Evolutionary conservation across 2,797 vertebrate species (phyloP).

Genomic region (Tragopan temminckii): DNA sequence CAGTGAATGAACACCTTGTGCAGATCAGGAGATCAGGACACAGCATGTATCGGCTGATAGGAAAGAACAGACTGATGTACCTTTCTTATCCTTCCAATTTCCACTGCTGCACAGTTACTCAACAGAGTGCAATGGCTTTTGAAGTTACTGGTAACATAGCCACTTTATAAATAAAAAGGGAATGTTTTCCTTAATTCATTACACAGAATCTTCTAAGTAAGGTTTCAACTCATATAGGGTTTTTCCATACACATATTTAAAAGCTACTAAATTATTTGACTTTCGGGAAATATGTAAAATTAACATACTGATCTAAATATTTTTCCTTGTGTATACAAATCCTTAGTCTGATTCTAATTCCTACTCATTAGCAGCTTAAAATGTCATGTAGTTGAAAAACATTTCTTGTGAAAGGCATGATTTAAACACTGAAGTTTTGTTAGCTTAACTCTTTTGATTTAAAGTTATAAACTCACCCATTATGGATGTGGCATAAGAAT

Average conservation of each 20-base stretch:
- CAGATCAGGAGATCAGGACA: conserved; percentile 61
- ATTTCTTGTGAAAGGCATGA: not conserved
- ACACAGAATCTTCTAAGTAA: not conserved
- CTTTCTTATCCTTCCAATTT: conserved; percentile 43
- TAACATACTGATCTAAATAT: not conserved
- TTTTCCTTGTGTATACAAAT: not conserved
- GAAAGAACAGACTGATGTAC: conserved; percentile 26
- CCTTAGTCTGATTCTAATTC: not conserved
- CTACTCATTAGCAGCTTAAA: not conserved
- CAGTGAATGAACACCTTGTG: conserved; percentile 45
- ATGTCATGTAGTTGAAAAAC: not conserved
- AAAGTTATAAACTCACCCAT: not conserved
- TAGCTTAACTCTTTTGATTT: not conserved
- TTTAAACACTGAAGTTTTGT: not conserved
- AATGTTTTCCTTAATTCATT: not conserved
- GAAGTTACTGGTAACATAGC: not conserved
- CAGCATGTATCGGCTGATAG: conserved; percentile 24
- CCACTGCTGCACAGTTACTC: conserved; percentile 31
- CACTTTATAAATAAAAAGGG: not conserved
- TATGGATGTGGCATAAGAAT: not conserved
- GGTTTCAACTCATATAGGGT: not conserved
- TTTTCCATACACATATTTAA: not conserved
- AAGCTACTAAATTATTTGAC: not conserved
- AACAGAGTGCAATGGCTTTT: not conserved
- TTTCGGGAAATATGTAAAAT: not conserved